phyloP scores from a whole-genome alignment of 2,113 vertebrate genomes.

The Mormyrus lacerda region DNA sequence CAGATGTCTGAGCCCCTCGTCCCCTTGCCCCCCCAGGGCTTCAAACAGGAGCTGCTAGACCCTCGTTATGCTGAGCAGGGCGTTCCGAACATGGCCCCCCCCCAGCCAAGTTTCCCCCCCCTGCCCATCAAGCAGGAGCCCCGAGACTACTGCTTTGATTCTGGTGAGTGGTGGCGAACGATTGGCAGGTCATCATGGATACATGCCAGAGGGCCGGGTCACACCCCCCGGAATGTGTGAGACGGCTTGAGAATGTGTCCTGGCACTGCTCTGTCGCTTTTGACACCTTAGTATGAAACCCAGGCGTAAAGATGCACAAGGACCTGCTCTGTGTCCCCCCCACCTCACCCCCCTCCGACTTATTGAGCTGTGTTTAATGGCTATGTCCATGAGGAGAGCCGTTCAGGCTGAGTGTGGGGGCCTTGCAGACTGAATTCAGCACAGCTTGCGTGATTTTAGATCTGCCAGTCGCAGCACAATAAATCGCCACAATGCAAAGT shows the following conservation, averaged over 20 bases:
- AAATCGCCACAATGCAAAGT: background rate
- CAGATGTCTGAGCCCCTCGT: constrained; percentile 80
- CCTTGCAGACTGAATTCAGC: background rate
- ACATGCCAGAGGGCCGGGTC: background rate
- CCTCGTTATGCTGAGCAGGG: constrained; percentile 66
- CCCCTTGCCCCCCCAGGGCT: constrained; percentile 62
- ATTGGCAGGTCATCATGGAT: background rate
- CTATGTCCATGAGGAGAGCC: background rate
- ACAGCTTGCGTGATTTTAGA: background rate
- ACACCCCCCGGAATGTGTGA: background rate
- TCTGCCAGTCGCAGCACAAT: background rate
- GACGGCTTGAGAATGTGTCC: background rate
- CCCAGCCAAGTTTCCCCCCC: constrained; percentile 60
- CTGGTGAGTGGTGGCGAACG: constrained; percentile 58
- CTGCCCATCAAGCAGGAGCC: constrained; percentile 89
- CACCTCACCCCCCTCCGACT: background rate
- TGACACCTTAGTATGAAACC: background rate
- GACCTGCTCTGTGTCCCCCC: background rate
- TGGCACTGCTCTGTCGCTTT: background rate
- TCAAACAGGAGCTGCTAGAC: constrained; percentile 86
- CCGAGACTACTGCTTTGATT: constrained; percentile 80
- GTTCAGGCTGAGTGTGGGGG: background rate
- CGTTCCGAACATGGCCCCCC: constrained; percentile 45
- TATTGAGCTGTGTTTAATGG: background rate
- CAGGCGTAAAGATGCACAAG: background rate